Evolutionary conservation across 2,888 invertebrate genomes (phyloP), one percentile per base, ranked within the genome.

Genomic region (Eristalis arbustorum): DNA sequence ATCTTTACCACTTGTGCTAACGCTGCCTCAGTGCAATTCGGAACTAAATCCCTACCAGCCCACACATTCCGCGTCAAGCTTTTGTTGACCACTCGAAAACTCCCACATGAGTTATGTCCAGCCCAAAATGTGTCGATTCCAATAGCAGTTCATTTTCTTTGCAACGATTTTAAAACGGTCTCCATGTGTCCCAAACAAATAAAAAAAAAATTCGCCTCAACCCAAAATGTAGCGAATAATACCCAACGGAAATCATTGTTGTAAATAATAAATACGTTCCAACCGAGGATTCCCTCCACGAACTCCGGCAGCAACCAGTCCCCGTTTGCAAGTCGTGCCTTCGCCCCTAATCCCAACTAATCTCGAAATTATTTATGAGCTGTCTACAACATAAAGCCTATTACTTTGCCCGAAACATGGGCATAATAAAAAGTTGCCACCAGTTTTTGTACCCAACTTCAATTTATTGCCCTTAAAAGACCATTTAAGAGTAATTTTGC

Each of bases 331-430:
- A 82, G 74, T 77, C 78, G 77, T 66, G 77, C 82, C 77, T 72
- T 79, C 68, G 59, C 49, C 75, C 87, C 78, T 87, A 87, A 87
- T 83, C 83, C 68, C 78, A 87, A 83, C 87, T 83, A 87, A 87
- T 87, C 87, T 78, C 34, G 78, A 87, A 87, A 87, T 87, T 87
- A 87, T 87, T 87, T 87, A 87, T 87, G 75, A 78, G 75, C 87
- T 87, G 87, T 87, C 87, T 87, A 79, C 87, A 87, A 79, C 87
- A 87, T 73, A 87, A 87, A 87, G 82, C 87, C 87, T 87, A 83
- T 87, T 87, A 87, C 85, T 85, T 85, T 85, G 37, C 73, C 76
- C 77, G 69, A 77, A 85, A 82, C 83, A 87, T 87, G 78, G 83
- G 83, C 83, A 83, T 87, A 83, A 87, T 87, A 87, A 87, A 87